Evolutionary conservation across 2,113 vertebrate species (phyloP).

Genomic region (Pithys albifrons): DNA sequence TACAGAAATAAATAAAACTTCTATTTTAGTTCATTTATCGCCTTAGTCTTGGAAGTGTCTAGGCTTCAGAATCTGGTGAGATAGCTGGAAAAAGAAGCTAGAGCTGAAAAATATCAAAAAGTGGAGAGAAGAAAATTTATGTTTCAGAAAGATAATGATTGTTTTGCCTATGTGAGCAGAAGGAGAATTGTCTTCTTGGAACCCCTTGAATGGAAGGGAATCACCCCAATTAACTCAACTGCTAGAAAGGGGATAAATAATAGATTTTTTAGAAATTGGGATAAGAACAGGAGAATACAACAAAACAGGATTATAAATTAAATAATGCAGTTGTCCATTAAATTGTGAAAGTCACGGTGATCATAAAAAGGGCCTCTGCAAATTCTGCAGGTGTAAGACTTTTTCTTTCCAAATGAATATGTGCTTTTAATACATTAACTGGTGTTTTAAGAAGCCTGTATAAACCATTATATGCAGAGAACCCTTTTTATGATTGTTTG

Average conservation of each 20-base stretch:
- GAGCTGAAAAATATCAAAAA: neutral
- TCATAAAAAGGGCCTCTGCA: neutral
- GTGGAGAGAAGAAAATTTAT: neutral
- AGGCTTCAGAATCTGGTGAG: neutral
- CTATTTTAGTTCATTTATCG: neutral
- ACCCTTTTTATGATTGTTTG: constrained; percentile 54
- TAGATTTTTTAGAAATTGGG: neutral
- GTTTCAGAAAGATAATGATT: neutral
- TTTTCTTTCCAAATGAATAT: constrained; percentile 14
- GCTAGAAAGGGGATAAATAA: neutral
- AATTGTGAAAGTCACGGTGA: neutral
- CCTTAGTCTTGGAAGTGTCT: neutral
- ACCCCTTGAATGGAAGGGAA: neutral
- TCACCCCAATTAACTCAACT: neutral
- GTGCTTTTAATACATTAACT: constrained; percentile 50
- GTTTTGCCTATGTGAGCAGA: neutral
- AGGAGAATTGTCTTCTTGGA: neutral
- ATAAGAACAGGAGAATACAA: neutral
- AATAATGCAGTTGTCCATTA: neutral
- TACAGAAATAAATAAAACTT: neutral
- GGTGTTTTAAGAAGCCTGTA: constrained; percentile 50
- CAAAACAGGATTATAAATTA: neutral
- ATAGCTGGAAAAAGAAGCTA: neutral
- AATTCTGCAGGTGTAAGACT: neutral
- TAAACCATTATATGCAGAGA: constrained; percentile 45